Conservation (phyloP, 2,797 vertebrate species). For the Channa striata region DNA sequence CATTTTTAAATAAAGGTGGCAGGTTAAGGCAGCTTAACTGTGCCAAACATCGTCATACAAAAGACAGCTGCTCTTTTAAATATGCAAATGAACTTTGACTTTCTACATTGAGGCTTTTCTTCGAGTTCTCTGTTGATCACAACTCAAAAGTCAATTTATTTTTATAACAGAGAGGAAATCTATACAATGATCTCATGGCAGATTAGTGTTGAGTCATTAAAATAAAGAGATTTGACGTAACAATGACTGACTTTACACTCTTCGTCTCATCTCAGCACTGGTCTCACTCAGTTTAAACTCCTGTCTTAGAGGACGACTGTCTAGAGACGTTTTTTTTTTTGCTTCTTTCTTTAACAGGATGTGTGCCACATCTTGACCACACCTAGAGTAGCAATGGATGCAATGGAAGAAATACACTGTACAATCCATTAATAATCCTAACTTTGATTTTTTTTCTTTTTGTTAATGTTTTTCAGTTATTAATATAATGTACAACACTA, state of each 20-base stretch:
- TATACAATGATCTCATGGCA: neutral
- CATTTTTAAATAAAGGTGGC: neutral
- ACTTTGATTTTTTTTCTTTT: too few relatives aligned
- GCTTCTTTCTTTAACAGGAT: slow-evolving; percentile 68
- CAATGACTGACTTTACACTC: neutral
- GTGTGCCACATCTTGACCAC: slow-evolving; percentile 60
- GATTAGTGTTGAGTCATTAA: neutral
- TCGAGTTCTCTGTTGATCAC: slow-evolving; percentile 52
- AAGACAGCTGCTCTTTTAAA: slow-evolving; percentile 25
- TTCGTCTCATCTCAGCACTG: too few relatives aligned
- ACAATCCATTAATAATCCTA: too few relatives aligned
- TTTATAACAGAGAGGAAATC: too few relatives aligned
- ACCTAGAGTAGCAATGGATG: slow-evolving; percentile 63
- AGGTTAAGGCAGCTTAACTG: slow-evolving; percentile 41
- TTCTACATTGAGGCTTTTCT: slow-evolving; percentile 59
- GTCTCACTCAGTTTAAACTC: too few relatives aligned
- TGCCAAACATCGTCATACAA: slow-evolving; percentile 48
- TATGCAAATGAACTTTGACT: slow-evolving; percentile 51
- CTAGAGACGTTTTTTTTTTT: slow-evolving; percentile 59
- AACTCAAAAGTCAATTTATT: too few relatives aligned
- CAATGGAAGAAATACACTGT: too few relatives aligned
- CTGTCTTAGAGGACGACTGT: slow-evolving; percentile 49
- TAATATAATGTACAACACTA: too few relatives aligned
- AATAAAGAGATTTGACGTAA: neutral
- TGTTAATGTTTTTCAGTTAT: too few relatives aligned